A percentile compares a stretch with the other conserved stretches of the same genome.
These are phyloP conservation scores for Syngnathus floridae DNA, from an alignment of 2,113 vertebrate species.

Conservation along the genomic window DNA sequence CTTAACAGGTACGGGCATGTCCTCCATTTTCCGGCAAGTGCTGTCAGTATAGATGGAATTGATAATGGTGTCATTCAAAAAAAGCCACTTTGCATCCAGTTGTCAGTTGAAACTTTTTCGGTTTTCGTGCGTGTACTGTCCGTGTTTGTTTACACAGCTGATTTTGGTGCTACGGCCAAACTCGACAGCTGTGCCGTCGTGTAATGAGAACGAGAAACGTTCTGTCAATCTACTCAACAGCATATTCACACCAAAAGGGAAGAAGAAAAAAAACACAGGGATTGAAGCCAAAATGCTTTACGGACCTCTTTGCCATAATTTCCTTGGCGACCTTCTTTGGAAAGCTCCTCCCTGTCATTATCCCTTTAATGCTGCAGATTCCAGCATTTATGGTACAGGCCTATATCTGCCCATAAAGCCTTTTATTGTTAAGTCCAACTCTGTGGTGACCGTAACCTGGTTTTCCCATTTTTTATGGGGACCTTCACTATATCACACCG, in stretches of 20 bases:
- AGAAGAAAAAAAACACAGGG: constrained; percentile 11
- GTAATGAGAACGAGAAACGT: constrained; percentile 51
- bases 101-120: constrained; percentile 5
- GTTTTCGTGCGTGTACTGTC: not conserved
- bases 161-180: constrained; percentile 51
- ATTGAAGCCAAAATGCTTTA: constrained; percentile 36
- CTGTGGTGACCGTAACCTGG: constrained; percentile 66
- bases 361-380: constrained; percentile 68
- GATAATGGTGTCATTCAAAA: not conserved
- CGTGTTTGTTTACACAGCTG: constrained; percentile 66
- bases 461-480: constrained; percentile 69
- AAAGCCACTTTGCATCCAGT: not conserved
- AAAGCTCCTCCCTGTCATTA: constrained; percentile 54
- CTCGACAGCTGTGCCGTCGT: constrained; percentile 50
- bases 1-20: not conserved
- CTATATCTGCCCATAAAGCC: constrained; percentile 69
- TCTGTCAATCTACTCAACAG: constrained; percentile 29
- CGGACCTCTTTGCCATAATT: constrained; percentile 21
- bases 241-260: not conserved
- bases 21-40: not conserved
- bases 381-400: constrained; percentile 70
- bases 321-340: constrained; percentile 33
- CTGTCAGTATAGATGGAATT: not conserved
- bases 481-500: constrained; percentile 62
- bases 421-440: constrained; percentile 63